A percentile compares a stretch with the other conserved stretches of the same genome.
These are phyloP conservation scores for Hanleya hanleyi DNA, from an alignment of 2,888 invertebrate genomes.

Conservation along the genomic window DNA sequence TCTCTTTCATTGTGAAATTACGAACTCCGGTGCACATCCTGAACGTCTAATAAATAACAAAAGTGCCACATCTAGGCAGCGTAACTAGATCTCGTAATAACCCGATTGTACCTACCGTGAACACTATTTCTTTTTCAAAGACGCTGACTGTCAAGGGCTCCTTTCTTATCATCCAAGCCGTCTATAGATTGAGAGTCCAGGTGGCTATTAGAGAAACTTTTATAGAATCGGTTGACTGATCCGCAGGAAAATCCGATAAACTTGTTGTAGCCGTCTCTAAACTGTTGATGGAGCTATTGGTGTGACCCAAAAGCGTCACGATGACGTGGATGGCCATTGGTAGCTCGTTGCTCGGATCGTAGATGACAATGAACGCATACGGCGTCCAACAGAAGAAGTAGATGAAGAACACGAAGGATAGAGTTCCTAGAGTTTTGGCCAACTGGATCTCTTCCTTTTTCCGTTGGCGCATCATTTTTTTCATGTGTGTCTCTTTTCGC, in stretches of 20 bases:
- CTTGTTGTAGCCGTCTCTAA: constrained; percentile 44
- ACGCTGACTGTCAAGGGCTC: too few species aligned
- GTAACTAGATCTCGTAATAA: too few species aligned
- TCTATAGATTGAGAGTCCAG: too few species aligned
- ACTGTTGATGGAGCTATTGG: constrained; percentile 52
- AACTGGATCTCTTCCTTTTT: constrained; percentile 45
- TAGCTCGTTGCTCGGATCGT: constrained; percentile 43
- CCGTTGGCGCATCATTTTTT: background rate
- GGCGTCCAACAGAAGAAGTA: constrained; percentile 52
- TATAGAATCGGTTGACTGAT: too few species aligned
- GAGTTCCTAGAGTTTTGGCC: constrained; percentile 47
- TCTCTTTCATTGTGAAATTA: too few species aligned
- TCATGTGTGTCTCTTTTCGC: background rate
- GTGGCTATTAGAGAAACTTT: too few species aligned
- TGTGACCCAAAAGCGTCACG: constrained; percentile 47
- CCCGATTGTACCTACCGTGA: too few species aligned
- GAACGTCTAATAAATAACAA: too few species aligned
- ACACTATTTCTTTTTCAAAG: too few species aligned
- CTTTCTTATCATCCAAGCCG: too few species aligned
- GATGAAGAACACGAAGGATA: constrained; percentile 49
- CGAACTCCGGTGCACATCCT: too few species aligned
- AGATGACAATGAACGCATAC: constrained; percentile 42
- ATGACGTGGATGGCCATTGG: constrained; percentile 47
- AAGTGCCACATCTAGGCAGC: too few species aligned
- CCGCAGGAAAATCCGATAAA: constrained; percentile 7